phyloP scores from a whole-genome alignment of 2,797 vertebrate genomes.

The Cossypha dichroa region DNA sequence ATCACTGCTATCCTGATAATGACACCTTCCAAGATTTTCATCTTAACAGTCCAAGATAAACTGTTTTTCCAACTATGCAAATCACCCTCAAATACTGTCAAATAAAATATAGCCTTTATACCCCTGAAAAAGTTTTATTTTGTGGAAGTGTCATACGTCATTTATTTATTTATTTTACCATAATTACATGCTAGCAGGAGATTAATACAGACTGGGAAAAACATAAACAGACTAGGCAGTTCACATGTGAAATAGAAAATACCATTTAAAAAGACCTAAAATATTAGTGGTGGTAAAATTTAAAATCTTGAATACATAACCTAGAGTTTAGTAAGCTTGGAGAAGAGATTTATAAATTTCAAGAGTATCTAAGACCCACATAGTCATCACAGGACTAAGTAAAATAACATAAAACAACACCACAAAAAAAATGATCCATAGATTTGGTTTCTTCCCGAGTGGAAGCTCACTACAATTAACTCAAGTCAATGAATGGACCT shows the following conservation, averaged over 20 bases:
- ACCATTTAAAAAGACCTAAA: not conserved
- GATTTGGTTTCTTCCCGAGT: not conserved
- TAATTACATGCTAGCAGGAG: not conserved
- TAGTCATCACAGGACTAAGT: not conserved
- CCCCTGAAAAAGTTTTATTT: accelerated
- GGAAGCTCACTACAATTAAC: not conserved
- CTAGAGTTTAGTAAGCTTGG: not conserved
- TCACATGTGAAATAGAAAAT: not conserved
- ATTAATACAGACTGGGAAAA: not conserved
- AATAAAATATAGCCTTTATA: not conserved
- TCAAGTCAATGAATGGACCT: not conserved
- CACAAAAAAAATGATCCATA: not conserved
- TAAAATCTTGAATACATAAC: not conserved
- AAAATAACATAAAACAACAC: not conserved
- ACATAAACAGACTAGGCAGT: not conserved
- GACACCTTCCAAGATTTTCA: not conserved
- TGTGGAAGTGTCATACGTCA: not conserved
- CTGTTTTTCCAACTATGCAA: not conserved
- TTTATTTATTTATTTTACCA: not conserved
- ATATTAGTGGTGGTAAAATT: not conserved
- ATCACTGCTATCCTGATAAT: not conserved
- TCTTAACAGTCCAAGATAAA: not conserved
- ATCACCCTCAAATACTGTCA: not conserved
- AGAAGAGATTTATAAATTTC: not conserved
- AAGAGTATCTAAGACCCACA: not conserved